Evolutionary conservation across 2,797 vertebrate species (phyloP).

Genomic region (Diplodus sargus): DNA sequence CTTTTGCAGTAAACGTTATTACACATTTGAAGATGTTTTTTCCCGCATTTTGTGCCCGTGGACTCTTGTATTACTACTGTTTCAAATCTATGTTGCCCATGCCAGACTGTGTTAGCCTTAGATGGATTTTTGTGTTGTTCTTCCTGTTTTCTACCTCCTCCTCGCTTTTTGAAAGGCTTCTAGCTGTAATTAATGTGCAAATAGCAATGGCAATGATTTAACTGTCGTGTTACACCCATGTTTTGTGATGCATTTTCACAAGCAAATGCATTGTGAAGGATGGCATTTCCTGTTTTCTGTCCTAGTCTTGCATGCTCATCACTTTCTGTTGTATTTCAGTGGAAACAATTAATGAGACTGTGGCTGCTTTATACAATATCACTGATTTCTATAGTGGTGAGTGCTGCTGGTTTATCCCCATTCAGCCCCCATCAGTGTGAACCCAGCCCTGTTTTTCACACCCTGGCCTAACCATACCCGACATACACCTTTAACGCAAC

Average conservation of each 20-base stretch:
- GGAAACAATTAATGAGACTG: slow-evolving; percentile 98
- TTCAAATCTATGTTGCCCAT: background rate
- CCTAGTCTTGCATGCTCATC: slow-evolving; percentile 80
- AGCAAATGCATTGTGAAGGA: slow-evolving; percentile 14
- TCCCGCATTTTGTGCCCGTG: background rate
- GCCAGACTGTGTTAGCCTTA: background rate
- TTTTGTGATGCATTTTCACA: slow-evolving; percentile 1
- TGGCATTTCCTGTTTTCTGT: slow-evolving; percentile 35
- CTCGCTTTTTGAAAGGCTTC: background rate
- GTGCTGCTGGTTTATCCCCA: slow-evolving; percentile 83
- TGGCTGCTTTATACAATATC: slow-evolving; percentile 97
- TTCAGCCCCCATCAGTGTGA: slow-evolving; percentile 68
- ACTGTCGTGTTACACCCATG: background rate
- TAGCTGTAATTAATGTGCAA: background rate
- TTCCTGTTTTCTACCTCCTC: slow-evolving; percentile 5
- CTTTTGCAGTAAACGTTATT: background rate
- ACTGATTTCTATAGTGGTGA: slow-evolving; percentile 98
- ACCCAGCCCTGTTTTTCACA: slow-evolving; percentile 57
- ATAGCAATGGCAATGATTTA: too few relatives aligned
- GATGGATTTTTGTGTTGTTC: background rate
- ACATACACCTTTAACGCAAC: slow-evolving; percentile 31
- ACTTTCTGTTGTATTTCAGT: slow-evolving; percentile 92
- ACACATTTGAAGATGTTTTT: background rate
- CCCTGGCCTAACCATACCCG: slow-evolving; percentile 46
- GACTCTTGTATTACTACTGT: background rate